Base-by-base conservation (phyloP, 2,113 vertebrate genomes). In the Pachycephala philippinensis region DNA sequence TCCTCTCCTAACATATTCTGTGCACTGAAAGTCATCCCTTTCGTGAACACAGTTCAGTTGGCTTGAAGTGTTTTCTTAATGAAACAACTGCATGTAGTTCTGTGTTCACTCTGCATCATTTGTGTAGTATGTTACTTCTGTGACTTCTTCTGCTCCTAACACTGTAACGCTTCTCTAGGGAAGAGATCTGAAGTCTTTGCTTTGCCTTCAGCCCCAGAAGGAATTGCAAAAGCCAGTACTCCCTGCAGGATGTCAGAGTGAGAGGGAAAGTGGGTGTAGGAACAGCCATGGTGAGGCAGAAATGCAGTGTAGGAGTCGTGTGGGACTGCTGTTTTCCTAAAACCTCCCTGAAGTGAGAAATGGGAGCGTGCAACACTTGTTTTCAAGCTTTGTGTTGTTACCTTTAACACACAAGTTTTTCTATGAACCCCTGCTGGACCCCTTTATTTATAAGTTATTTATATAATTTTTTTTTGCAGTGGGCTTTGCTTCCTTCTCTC, bases 71-170 rank as follows among this genome's bases (percentile, higher is more conserved):
- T 72, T 71, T 84, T 72, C 80, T 56, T 85, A 52, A 49, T 37
- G 17, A 80, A 96, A 96, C 47, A 80, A 84, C 45, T 68, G 86
- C 50, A 40, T 75, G 40, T 65, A 86, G 83, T 75, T 96, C 53
- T 40, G 45, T 47, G 59, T 84, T 84, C 94, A 42, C 61, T 88
- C 83, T 39, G 69, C 49, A 33, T 91, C 71, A 39, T 90, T 84
- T 85, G 44, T 71, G 77, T 53, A 77, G 13, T 35, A 47, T 66
- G 37, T n/a, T 90, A 42, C 56, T 81, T 72, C 40, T 44, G 16
- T 57, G 87, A 56, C 69, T 91, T 77, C 72, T 94, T n/a, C 87
- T 88, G 71, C 90, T 97, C 35, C 69, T 54, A 15, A 21, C 23
- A 7, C 30, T 11, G 20, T 3, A 5, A 17, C 33, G 0, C 18